phyloP scores from a whole-genome alignment of 2,888 invertebrate genomes.

The Phengaris arion region DNA sequence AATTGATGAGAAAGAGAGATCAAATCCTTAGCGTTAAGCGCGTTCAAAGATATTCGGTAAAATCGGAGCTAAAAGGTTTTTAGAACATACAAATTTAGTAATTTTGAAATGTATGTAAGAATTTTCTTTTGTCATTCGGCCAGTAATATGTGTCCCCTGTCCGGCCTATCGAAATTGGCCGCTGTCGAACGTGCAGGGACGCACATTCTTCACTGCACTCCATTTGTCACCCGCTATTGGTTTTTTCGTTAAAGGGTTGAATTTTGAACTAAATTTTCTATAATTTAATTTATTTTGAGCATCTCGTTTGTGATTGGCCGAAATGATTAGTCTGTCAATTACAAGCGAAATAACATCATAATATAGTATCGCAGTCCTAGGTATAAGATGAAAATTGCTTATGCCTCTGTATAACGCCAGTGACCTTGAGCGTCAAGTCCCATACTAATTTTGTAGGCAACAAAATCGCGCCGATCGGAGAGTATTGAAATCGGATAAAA shows the following conservation, averaged over 20 bases:
- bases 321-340: background rate
- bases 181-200: conserved; percentile 48
- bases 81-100: no score
- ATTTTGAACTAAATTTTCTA: conserved; percentile 10
- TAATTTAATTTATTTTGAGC: background rate
- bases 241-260: conserved; percentile 47
- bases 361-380: no score
- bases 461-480: no score
- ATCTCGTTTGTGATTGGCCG: background rate
- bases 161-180: conserved; percentile 48
- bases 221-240: conserved; percentile 45
- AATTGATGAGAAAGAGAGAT: no score
- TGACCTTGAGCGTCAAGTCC: no score
- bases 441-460: no score
- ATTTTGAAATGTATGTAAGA: background rate
- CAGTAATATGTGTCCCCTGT: conserved; percentile 36
- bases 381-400: no score
- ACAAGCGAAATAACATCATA: background rate
- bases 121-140: conserved; percentile 12
- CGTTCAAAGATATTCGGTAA: no score
- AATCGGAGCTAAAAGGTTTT: no score
- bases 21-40: no score
- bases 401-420: no score
- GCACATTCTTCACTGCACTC: conserved; percentile 54
- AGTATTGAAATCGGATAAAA: no score